These are phyloP conservation scores for Rhabditoides inermis DNA, from an alignment of 2,888 invertebrate genomes.

Conservation along the genomic window DNA sequence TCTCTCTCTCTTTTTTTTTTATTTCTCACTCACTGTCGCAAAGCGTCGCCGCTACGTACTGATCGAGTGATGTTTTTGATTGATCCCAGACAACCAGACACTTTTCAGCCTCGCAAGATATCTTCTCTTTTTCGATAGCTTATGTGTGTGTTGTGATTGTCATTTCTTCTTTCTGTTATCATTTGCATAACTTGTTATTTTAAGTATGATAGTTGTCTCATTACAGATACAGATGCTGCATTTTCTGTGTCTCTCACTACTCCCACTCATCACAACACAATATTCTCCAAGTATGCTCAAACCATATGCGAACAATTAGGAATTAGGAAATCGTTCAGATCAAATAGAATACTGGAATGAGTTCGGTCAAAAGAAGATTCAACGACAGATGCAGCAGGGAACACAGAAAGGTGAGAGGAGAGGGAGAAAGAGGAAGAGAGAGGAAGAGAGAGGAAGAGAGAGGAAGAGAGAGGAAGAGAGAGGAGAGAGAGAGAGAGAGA, in stretches of 20 bases:
- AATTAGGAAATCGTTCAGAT: not conserved
- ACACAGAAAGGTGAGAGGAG: not conserved
- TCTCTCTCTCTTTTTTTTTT: constrained; percentile 1
- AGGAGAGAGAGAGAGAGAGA: not conserved
- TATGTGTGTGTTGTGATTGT: too few relatives aligned
- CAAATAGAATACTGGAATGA: constrained; percentile 5
- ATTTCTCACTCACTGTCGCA: not conserved
- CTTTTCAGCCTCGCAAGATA: constrained; percentile 1
- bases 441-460: not conserved
- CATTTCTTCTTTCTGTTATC: too few relatives aligned
- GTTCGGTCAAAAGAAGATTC: not conserved
- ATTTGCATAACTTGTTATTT: too few relatives aligned
- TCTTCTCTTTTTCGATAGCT: constrained; percentile 2
- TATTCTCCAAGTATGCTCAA: too few relatives aligned
- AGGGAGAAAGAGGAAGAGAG: not conserved
- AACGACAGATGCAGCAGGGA: constrained; percentile 2
- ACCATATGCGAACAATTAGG: not conserved
- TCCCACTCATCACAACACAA: too few relatives aligned
- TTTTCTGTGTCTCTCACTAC: not conserved
- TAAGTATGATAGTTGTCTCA: too few relatives aligned
- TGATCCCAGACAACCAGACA: too few relatives aligned
- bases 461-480: not conserved
- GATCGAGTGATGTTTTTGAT: too few relatives aligned
- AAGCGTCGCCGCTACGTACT: too few relatives aligned
- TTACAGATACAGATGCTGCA: too few relatives aligned